Percentiles rank a stretch among this genome's conserved stretches.
These are phyloP conservation scores for Polyergus mexicanus DNA, from an alignment of 1,140 invertebrate genomes.

Conservation along the genomic window DNA sequence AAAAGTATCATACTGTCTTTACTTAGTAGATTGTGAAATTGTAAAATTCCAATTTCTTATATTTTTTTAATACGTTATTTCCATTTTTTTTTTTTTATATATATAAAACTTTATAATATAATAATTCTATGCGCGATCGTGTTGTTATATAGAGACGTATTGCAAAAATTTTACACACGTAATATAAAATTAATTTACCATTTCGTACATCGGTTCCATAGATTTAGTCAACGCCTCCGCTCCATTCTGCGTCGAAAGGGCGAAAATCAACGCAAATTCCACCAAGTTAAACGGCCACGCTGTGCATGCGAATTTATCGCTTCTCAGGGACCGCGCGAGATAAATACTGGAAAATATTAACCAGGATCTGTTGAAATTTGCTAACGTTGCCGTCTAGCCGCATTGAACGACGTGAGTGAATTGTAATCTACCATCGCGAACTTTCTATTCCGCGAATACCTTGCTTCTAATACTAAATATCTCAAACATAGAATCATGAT, in stretches of 20 bases:
- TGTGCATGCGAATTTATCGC: slow-evolving; percentile 75
- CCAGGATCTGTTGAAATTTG: slow-evolving; percentile 43
- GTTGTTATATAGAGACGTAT: not conserved
- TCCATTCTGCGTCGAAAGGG: slow-evolving; percentile 68
- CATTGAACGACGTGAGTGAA: slow-evolving; percentile 19
- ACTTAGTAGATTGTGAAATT: not conserved
- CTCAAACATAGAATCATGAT: not conserved
- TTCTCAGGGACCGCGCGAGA: slow-evolving; percentile 77
- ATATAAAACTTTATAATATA: not conserved
- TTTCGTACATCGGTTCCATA: slow-evolving; percentile 15
- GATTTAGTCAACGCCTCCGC: not conserved
- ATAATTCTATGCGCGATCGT: not conserved
- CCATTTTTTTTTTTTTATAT: not conserved
- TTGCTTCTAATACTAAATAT: slow-evolving; percentile 7
- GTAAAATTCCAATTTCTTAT: not conserved
- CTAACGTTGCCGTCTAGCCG: not conserved
- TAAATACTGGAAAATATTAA: slow-evolving; percentile 77
- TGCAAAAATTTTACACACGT: not conserved
- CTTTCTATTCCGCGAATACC: slow-evolving; percentile 27
- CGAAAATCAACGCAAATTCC: slow-evolving; percentile 78
- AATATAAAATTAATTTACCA: slow-evolving; percentile 57
- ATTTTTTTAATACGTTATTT: not conserved
- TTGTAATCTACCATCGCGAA: slow-evolving; percentile 48
- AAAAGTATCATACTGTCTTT: not conserved
- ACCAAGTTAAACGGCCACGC: slow-evolving; percentile 82